phyloP scores from a whole-genome alignment of 1,140 invertebrate genomes.

The Zaprionus vittiger region DNA sequence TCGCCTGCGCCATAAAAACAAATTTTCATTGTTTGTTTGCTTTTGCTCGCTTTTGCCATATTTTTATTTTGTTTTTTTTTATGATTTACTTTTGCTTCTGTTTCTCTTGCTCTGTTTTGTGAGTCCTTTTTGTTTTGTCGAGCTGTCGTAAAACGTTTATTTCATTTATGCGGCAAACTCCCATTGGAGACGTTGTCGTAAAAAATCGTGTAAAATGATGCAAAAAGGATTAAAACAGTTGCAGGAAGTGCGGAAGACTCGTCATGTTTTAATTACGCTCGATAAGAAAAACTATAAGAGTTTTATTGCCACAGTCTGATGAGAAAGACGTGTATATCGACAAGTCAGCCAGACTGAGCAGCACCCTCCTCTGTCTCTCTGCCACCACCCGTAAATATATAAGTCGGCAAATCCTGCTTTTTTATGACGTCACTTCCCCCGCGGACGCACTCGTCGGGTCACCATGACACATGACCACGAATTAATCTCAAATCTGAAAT shows the following conservation, averaged over 20 bases:
- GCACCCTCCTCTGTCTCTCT: not conserved
- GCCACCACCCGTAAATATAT: not conserved
- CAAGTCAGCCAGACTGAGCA: not conserved
- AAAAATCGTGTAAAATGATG: conserved; percentile 76
- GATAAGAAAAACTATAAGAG: conserved; percentile 64
- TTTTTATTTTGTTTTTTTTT: conserved; percentile 59
- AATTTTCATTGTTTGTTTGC: conserved; percentile 67
- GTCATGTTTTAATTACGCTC: conserved; percentile 71
- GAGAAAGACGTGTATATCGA: conserved; percentile 5
- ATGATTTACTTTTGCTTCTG: conserved; percentile 44
- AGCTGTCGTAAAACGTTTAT: conserved; percentile 76
- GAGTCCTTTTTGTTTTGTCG: not conserved
- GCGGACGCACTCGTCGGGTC: not conserved
- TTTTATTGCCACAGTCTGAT: conserved; percentile 54
- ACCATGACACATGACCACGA: conserved; percentile 49
- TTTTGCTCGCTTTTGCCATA: conserved; percentile 69
- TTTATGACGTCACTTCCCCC: conserved; percentile 35
- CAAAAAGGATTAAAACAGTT: conserved; percentile 76
- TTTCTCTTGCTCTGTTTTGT: conserved; percentile 32
- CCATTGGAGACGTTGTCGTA: conserved; percentile 70
- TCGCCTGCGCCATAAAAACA: conserved; percentile 56
- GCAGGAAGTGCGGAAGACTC: conserved; percentile 59
- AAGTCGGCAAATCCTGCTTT: not conserved
- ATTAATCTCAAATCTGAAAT: conserved; percentile 65
- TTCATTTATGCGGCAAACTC: conserved; percentile 78